Conservation (phyloP, 2,888 invertebrate genomes). For the Aelia acuminata region DNA sequence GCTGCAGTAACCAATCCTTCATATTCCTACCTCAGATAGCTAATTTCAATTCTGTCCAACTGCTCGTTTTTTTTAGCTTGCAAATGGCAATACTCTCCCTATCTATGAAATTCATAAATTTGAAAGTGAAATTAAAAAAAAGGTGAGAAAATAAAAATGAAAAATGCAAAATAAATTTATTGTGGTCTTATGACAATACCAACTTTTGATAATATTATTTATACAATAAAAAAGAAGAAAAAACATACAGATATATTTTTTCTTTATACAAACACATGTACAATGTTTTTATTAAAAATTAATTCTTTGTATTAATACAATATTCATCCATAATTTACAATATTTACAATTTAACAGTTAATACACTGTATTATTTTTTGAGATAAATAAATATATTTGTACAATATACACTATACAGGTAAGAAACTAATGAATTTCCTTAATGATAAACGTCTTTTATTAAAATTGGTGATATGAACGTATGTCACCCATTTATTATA, state of each 20-base stretch:
- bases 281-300: constrained; percentile 40
- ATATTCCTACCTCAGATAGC: too few species aligned
- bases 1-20: too few species aligned
- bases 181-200: neutral
- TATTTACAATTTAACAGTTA: constrained; percentile 24
- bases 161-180: constrained; percentile 32
- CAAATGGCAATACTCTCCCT: too few species aligned
- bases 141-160: neutral
- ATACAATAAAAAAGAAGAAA: neutral
- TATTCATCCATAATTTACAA: constrained; percentile 23
- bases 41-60: too few species aligned
- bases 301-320: constrained; percentile 43
- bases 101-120: too few species aligned
- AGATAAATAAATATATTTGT: constrained; percentile 49
- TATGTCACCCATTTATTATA: constrained; percentile 10
- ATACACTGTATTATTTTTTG: constrained; percentile 4
- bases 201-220: neutral
- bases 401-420: constrained; percentile 34
- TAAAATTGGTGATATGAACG: constrained; percentile 26
- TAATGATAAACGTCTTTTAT: constrained; percentile 8
- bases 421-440: constrained; percentile 28
- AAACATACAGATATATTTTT: neutral
- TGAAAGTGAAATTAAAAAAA: too few species aligned
- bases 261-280: constrained; percentile 11
- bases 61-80: too few species aligned